Conservation (phyloP, 2,888 invertebrate species). For the Apantesis nais region DNA sequence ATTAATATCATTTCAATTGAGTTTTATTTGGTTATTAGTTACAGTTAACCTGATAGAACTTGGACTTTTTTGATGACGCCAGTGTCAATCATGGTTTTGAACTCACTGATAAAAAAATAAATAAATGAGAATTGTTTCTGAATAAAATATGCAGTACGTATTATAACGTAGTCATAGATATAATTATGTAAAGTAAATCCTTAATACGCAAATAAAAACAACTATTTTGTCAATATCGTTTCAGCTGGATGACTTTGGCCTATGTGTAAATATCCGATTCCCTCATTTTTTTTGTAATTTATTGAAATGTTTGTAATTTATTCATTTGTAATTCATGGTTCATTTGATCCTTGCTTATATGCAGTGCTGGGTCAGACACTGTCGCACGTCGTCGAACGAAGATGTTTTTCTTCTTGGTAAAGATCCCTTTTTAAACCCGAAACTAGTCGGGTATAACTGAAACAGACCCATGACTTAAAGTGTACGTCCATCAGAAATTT, state of each 20-base stretch:
- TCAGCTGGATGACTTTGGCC: background rate
- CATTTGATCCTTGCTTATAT: background rate
- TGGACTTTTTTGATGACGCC: background rate
- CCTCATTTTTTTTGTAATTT: background rate
- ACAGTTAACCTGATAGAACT: constrained; percentile 24
- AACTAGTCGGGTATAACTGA: background rate
- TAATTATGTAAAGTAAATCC: too few species aligned
- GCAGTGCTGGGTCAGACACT: background rate
- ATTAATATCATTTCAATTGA: constrained; percentile 34
- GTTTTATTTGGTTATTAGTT: constrained; percentile 40
- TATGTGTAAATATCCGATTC: background rate
- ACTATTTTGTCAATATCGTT: too few species aligned
- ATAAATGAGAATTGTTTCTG: background rate
- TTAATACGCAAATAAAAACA: background rate
- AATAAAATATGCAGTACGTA: background rate
- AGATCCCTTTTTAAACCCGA: too few species aligned
- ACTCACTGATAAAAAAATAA: background rate
- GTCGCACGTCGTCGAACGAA: background rate
- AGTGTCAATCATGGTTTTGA: constrained; percentile 2
- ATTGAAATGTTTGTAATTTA: too few species aligned
- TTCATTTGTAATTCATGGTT: too few species aligned
- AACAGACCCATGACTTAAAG: background rate
- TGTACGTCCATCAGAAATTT: background rate
- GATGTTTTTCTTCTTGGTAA: background rate
- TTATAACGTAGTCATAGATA: too few species aligned